These are phyloP conservation scores for Tupiocoris notatus DNA, from an alignment of 2,888 invertebrate genomes.

Conservation along the genomic window DNA sequence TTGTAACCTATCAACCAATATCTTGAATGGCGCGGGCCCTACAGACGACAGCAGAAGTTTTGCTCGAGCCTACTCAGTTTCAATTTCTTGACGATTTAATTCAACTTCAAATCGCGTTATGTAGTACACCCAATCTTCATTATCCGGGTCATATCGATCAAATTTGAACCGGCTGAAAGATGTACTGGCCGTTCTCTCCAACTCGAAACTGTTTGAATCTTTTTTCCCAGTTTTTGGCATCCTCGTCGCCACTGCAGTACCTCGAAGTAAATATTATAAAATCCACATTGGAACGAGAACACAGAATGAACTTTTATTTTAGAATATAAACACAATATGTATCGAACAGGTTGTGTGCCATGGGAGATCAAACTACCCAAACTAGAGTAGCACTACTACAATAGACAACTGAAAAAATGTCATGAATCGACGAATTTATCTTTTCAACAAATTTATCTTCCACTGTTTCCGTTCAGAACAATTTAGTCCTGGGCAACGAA, in stretches of 20 bases:
- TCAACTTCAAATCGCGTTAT: neutral
- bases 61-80: neutral
- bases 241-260: neutral
- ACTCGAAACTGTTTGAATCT: neutral
- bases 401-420: no score
- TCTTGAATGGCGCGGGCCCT: neutral
- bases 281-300: neutral
- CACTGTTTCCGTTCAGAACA: no score
- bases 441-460: no score
- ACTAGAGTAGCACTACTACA: no score
- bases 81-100: neutral
- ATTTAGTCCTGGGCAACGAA: no score
- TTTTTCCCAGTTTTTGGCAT: neutral
- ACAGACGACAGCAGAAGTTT: neutral
- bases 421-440: no score
- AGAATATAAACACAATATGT: no score
- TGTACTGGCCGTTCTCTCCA: neutral
- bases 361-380: no score
- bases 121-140: neutral
- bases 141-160: neutral
- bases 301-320: neutral
- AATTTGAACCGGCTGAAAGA: neutral
- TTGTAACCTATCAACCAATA: slow-evolving; percentile 5
- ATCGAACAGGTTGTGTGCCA: no score
- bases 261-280: neutral